Conservation (phyloP, 2,113 vertebrate species). For the Paedocypris sp. region DNA sequence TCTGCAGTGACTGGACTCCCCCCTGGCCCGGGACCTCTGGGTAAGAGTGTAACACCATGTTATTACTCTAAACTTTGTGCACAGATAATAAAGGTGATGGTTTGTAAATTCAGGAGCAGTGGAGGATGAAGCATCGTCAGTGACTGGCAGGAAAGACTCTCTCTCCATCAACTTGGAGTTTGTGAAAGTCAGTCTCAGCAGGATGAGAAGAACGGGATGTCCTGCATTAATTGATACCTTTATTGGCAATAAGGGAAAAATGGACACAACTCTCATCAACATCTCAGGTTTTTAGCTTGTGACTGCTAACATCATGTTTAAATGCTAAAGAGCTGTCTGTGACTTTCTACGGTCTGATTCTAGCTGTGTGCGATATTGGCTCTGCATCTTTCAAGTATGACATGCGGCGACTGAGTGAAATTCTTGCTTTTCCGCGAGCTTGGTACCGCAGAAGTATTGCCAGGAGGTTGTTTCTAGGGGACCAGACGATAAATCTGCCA, state of each 20-base stretch:
- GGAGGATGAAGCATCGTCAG: conserved; percentile 88
- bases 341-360: no score
- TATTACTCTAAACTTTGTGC: neutral
- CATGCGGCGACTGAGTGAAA: conserved; percentile 95
- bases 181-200: conserved; percentile 93
- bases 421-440: conserved; percentile 90
- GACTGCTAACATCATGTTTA: no score
- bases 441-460: conserved; percentile 97
- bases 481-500: conserved; percentile 93
- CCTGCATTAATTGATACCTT: conserved; percentile 84
- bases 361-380: conserved; percentile 96
- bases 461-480: conserved; percentile 87
- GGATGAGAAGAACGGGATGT: conserved; percentile 84
- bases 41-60: conserved; percentile 48
- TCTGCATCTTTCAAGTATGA: conserved; percentile 98
- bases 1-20: conserved; percentile 78
- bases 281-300: no score
- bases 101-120: conserved; percentile 64
- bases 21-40: conserved; percentile 74
- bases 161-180: conserved; percentile 97
- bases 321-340: no score
- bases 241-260: conserved; percentile 75
- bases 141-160: conserved; percentile 96
- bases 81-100: neutral
- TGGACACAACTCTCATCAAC: conserved; percentile 94